A percentile compares a stretch with the other conserved stretches of the same genome.
phyloP scores from a whole-genome alignment of 1,140 invertebrate species.

The Ostrea edulis region DNA sequence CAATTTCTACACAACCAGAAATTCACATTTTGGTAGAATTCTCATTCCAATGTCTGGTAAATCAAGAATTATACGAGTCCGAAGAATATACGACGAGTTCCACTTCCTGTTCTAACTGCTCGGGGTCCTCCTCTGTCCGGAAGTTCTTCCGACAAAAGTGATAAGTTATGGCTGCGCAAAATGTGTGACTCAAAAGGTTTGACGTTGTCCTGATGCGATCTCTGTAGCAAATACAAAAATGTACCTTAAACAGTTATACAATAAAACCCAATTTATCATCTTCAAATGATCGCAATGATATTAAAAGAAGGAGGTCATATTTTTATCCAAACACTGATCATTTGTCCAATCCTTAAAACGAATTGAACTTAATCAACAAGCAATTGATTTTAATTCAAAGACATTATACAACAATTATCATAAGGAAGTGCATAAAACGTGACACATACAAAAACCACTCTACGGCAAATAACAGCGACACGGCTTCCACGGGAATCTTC shows the following conservation, averaged over 20 bases:
- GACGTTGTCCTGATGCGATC: slow-evolving; percentile 62
- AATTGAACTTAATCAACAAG: too few species aligned
- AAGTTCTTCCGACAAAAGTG: slow-evolving; percentile 57
- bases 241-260: not conserved
- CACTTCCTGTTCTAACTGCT: not conserved
- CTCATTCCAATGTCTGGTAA: not conserved
- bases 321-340: too few species aligned
- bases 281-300: too few species aligned
- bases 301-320: too few species aligned
- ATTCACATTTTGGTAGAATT: not conserved
- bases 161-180: slow-evolving; percentile 59
- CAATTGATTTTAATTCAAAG: not conserved
- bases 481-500: slow-evolving; percentile 64
- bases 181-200: slow-evolving; percentile 67
- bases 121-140: not conserved
- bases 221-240: slow-evolving; percentile 51
- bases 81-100: not conserved
- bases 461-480: slow-evolving; percentile 73
- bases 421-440: too few species aligned
- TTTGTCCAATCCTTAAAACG: too few species aligned
- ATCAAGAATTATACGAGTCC: not conserved
- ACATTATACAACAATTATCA: not conserved
- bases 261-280: not conserved
- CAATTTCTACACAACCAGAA: not conserved
- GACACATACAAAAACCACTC: slow-evolving; percentile 75